Evolutionary conservation across 2,113 vertebrate species (phyloP), one percentile per base, ranked within the genome.

Genomic region (Noctilio leporinus): DNA sequence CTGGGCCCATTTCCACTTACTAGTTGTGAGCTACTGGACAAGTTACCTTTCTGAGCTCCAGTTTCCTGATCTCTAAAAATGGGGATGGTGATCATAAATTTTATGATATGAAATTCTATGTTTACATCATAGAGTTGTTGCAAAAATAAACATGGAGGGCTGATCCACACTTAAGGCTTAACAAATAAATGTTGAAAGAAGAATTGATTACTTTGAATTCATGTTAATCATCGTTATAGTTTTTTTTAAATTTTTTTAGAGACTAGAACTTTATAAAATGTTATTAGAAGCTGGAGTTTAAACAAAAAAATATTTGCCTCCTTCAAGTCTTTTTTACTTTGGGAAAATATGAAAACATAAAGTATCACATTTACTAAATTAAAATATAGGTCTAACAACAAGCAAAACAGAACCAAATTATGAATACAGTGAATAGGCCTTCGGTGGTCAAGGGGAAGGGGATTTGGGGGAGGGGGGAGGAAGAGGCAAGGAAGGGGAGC

Each of bases 131-230:
- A 86, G 24, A 0, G 1, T 35, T 70, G n/a, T 89, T 91, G 16
- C 15, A 65, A 72, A 59, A 82, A 51, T 77, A 86, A n/a, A 26
- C 9, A 24, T 55, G 38, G 43, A 80, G 3, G 12, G 6, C 33
- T 69, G 64, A 86, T 26, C 33, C 33, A 49, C 17, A 45, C 26
- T 78, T 45, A 38, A 57, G 28, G 15, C 53, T 53, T 91, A 75
- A 88, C 17, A 33, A 84, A 45, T 80, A 78, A n/a, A 59, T 67
- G 85, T 97, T 11, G 51, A 89, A 87, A 86, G 55, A 88, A 77
- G 69, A 35, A 4, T 73, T 94, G 51, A 75, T 45, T 55, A 57
- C 10, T 90, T 83, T 73, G 47, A 95, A 53, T 81, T 49, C 40
- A 0, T 43, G 64, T 81, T 96, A 33, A 73, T 82, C 35, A 91